Base-by-base conservation (phyloP, 2,888 invertebrate species). In the Heliconius erato region DNA sequence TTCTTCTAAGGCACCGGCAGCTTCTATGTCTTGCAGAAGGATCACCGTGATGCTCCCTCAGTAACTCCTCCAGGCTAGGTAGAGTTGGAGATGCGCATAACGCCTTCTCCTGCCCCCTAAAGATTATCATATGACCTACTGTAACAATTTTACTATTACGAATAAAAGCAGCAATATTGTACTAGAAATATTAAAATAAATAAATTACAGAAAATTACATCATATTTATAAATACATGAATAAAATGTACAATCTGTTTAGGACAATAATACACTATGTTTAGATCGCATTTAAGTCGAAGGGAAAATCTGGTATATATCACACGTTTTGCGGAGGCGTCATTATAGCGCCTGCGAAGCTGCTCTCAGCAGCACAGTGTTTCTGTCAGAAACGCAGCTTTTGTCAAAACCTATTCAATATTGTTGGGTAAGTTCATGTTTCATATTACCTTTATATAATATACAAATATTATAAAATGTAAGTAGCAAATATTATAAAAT, bases 291-390 rank as follows among this genome's bases (percentile, higher is more conserved):
- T 93, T 79, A 93, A 91, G 84, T 72, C 85, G 40, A n/a, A 54
- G 2, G 81, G 82, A 35, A 82, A 81, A 14, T 74, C 7, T 0
- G 26, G 3, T 9, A 3, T 49, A 3, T 93, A 89, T 40, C 3
- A 0, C 0, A 90, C 91, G 3, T 93, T 91, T 83, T 94, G 94
- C 63, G 94, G 94, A 0, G 94, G 91, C 12, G 83, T 85, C 0
- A 91, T 94, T 69, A 85, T 93, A 19, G 71, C 81, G 12, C 85
- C 86, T 1, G 82, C 19, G 0, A 93, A 90, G 63, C 26, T 94
- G 2, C 79, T 94, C 0, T 88, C 92, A 3, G 94, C 94, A 1
- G 94, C 93, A 0, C 94, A 94, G 83, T 94, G 94, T 68, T 91
- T 94, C 44, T 86, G 83, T 5, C 28, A 76, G 16, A 65, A 83